phyloP scores from a whole-genome alignment of 2,888 invertebrate genomes.

The Hirtodrosophila trivittata region DNA sequence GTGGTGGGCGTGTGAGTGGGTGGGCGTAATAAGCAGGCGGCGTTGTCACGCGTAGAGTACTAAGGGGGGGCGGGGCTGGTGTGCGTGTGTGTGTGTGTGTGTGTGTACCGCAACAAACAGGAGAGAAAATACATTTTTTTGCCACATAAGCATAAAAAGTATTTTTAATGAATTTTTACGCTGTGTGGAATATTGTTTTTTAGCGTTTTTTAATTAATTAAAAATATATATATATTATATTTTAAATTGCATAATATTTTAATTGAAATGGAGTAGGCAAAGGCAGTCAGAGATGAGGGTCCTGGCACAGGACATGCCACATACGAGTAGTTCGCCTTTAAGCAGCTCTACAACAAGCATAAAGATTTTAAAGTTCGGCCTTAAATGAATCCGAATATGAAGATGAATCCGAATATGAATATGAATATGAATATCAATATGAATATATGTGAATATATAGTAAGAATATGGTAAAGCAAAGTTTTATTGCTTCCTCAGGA shows the following conservation, averaged over 20 bases:
- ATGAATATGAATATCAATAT: no score
- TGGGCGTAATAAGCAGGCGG: constrained; percentile 68
- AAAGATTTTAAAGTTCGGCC: no score
- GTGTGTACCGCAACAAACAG: constrained; percentile 55
- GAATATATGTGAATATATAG: no score
- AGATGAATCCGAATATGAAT: no score
- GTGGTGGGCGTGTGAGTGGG: not conserved
- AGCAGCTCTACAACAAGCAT: no score
- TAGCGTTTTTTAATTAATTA: constrained; percentile 76
- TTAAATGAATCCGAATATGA: no score
- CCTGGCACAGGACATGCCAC: no score
- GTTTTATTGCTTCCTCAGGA: no score
- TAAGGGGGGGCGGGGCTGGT: not conserved
- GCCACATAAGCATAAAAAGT: constrained; percentile 69
- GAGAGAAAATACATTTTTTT: constrained; percentile 56
- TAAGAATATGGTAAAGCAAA: no score
- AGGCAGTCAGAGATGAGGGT: not conserved
- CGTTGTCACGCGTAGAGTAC: constrained; percentile 69
- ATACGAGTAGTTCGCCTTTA: no score
- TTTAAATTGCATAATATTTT: constrained; percentile 70
- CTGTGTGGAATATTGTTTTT: constrained; percentile 60
- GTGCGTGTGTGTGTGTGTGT: no score
- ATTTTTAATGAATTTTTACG: constrained; percentile 75
- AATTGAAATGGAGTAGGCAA: constrained; percentile 58
- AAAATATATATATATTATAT: constrained; percentile 55